Percentiles rank a stretch among this genome's conserved stretches.
Evolutionary conservation across 1,140 invertebrate species (phyloP).

Genomic region (Proales similis): DNA sequence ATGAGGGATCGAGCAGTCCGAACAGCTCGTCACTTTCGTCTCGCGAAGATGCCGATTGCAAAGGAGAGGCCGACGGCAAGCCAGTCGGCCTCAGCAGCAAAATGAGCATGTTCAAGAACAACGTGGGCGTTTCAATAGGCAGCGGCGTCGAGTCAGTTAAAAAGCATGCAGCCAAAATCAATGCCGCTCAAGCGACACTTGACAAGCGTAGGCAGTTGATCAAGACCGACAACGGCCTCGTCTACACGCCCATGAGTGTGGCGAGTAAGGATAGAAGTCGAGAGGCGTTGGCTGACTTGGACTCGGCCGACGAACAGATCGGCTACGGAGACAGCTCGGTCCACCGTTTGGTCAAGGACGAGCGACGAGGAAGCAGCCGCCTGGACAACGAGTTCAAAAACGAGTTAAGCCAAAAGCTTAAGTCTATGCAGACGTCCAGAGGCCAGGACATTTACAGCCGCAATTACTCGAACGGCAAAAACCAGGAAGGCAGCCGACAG

Average conservation of each 20-base stretch:
- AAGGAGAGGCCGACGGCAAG: not conserved
- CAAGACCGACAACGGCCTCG: conserved; percentile 32
- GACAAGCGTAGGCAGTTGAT: conserved; percentile 24
- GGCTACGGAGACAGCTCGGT: too few species aligned
- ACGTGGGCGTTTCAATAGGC: conserved; percentile 29
- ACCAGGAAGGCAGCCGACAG: not conserved
- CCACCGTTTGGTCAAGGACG: too few species aligned
- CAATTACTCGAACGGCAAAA: conserved; percentile 34
- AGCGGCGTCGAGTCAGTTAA: conserved; percentile 30
- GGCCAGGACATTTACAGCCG: conserved; percentile 29
- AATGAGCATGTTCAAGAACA: conserved; percentile 28
- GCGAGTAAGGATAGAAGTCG: too few species aligned
- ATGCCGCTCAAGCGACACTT: conserved; percentile 7
- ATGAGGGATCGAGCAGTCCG: too few species aligned
- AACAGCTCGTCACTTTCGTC: too few species aligned
- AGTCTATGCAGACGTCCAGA: conserved; percentile 26
- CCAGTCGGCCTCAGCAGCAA: conserved; percentile 7
- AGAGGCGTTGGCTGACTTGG: too few species aligned
- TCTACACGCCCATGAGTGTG: conserved; percentile 26
- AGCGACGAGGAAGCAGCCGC: too few species aligned
- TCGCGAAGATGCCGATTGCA: too few species aligned
- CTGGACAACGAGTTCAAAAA: too few species aligned
- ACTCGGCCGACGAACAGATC: too few species aligned
- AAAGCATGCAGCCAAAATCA: conserved; percentile 2
- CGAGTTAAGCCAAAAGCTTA: conserved; percentile 35